Percentiles rank a stretch among this genome's conserved stretches.
These are phyloP conservation scores for Turnix velox DNA, from an alignment of 2,113 vertebrate species.

Conservation along the genomic window DNA sequence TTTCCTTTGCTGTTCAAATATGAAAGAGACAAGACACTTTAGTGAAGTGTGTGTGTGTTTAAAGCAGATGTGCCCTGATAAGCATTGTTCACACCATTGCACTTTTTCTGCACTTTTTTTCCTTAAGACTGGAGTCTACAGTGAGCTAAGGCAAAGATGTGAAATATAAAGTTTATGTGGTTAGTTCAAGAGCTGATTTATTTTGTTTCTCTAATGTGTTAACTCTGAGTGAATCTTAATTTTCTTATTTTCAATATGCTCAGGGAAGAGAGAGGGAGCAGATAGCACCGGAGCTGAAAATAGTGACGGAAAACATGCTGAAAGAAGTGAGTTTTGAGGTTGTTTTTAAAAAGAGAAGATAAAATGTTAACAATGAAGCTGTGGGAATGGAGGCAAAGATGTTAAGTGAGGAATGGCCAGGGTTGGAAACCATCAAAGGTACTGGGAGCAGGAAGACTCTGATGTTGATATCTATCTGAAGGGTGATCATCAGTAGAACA, in stretches of 20 bases:
- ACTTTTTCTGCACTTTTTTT: background rate
- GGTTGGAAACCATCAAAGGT: background rate
- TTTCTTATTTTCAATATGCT: constrained; percentile 61
- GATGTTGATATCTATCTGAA: background rate
- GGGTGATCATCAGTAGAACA: background rate
- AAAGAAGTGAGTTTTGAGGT: constrained; percentile 66
- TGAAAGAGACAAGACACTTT: background rate
- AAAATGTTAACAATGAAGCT: background rate
- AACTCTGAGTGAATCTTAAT: constrained; percentile 33
- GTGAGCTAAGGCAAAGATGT: background rate
- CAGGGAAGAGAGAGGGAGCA: constrained; percentile 59
- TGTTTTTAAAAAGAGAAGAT: constrained; percentile 31
- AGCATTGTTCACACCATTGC: background rate
- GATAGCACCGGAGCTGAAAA: constrained; percentile 62
- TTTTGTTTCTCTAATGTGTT: constrained; percentile 11
- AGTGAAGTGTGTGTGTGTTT: background rate
- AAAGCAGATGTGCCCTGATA: background rate
- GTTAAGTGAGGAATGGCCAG: background rate
- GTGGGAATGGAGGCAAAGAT: background rate
- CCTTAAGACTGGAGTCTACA: background rate
- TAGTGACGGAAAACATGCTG: constrained; percentile 59
- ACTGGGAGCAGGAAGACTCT: background rate
- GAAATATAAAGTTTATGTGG: background rate
- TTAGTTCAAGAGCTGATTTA: background rate
- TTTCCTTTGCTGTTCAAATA: background rate